These are phyloP conservation scores for Myotis planiceps DNA, from an alignment of 2,797 vertebrate species.

Conservation along the genomic window DNA sequence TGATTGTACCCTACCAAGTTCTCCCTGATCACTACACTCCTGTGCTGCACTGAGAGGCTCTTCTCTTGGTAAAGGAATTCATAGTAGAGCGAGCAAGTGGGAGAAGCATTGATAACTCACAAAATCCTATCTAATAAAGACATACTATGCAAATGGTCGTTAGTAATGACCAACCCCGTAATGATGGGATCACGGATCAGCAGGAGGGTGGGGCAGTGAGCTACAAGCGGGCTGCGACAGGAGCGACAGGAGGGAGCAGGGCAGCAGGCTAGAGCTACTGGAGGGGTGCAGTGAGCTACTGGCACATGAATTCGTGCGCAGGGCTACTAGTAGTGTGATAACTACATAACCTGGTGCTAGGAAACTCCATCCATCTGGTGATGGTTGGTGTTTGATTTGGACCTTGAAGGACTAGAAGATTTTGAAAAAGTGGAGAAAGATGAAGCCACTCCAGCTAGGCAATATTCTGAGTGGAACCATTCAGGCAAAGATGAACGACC, in stretches of 20 bases:
- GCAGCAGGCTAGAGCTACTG: too few relatives aligned
- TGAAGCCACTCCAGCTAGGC: not conserved
- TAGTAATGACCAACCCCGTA: rapidly evolving
- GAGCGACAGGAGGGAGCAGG: too few relatives aligned
- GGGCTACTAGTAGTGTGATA: not conserved
- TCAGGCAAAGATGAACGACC: not conserved
- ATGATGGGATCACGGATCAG: too few relatives aligned
- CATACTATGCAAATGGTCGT: too few relatives aligned
- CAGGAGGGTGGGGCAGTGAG: too few relatives aligned
- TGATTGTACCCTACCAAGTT: too few relatives aligned
- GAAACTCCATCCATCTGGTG: not conserved
- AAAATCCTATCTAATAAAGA: not conserved
- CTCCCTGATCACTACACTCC: not conserved
- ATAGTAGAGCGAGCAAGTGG: not conserved
- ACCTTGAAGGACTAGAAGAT: not conserved
- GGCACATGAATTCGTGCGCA: too few relatives aligned
- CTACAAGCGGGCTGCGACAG: too few relatives aligned
- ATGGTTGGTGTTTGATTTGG: not conserved
- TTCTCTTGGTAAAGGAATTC: not conserved
- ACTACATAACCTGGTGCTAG: not conserved
- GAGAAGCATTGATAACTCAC: not conserved
- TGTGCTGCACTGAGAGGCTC: not conserved
- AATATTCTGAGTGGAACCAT: rapidly evolving
- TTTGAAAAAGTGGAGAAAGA: not conserved
- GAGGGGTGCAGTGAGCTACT: too few relatives aligned